These are phyloP conservation scores for Drosophila tristis DNA, from an alignment of 1,140 invertebrate genomes.

Conservation along the genomic window DNA sequence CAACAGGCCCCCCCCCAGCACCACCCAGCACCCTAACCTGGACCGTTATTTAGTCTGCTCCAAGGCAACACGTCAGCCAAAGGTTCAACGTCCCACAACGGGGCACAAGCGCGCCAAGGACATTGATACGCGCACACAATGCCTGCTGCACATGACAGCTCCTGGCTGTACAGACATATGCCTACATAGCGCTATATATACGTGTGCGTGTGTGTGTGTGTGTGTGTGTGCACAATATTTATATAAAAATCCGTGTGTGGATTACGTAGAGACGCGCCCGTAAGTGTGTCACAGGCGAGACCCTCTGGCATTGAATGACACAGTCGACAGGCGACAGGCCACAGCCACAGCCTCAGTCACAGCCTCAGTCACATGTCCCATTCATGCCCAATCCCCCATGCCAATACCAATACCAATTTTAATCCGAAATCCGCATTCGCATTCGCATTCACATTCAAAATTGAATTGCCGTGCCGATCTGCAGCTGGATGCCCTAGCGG, in stretches of 20 bases:
- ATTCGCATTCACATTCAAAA: no score
- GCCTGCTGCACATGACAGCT: constrained; percentile 45
- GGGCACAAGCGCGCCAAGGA: constrained; percentile 71
- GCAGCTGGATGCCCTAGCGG: no score
- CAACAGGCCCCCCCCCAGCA: background rate
- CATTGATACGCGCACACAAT: constrained; percentile 63
- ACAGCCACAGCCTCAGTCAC: constrained; percentile 6
- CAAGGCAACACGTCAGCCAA: constrained; percentile 73
- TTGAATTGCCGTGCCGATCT: no score
- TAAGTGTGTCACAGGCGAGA: constrained; percentile 56
- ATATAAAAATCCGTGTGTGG: constrained; percentile 25
- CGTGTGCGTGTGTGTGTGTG: background rate
- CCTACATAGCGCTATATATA: background rate
- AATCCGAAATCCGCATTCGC: no score
- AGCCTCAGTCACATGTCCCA: background rate
- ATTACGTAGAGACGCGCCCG: constrained; percentile 24
- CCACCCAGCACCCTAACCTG: background rate
- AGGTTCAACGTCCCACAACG: constrained; percentile 70
- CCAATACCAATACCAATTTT: no score
- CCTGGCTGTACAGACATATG: constrained; percentile 6
- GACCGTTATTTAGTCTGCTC: constrained; percentile 36
- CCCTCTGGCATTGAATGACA: background rate
- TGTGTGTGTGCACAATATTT: constrained; percentile 1
- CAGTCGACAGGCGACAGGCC: background rate
- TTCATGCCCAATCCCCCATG: background rate